Base-by-base conservation (phyloP, 2,797 vertebrate species). In the Coregonus ussuriensis region DNA sequence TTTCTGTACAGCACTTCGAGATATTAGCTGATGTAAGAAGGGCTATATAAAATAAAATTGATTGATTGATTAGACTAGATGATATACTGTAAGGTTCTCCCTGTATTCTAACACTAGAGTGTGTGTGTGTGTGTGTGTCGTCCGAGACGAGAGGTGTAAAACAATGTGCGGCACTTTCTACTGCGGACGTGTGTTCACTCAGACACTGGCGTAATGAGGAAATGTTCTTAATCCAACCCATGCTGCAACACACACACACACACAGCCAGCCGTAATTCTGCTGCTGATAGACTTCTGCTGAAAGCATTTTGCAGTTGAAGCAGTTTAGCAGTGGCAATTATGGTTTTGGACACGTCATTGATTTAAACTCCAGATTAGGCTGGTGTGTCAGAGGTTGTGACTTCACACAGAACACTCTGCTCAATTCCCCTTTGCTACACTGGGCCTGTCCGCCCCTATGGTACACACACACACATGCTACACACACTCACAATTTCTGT, bases 321-420 rank as follows among this genome's bases (percentile, higher is more conserved):
- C 93, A 94, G 91, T 94, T 94, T 93, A 92, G 90, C 85, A 89
- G 89, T 89, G 86, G 92, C 93, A 94, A 93, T 94, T 94, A 94
- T 94, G 92, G 93, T 94, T 94, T 93, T 93, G 91, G 93, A 93
- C 93, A 94, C 91, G 88, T 94, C 93, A 94, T 94, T 94, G 94
- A 95, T 95, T 94, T 94, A 93, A 89, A 92, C 90, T 94, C 56
- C 93, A 93, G 93, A 94, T 94, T 94, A 94, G 93, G 87, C 90
- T 47, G 9, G 41, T 47, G 69, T 85, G 86, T 89, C 84, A 85
- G 80, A 79, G 85, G 86, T 79, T 80, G 79, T 81, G 76, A 81
- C 79, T 83, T 54, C 41, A 21, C 41, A 47, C 74, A 83, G 71
- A 83, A 65, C 85, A 62, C 69, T 74, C 21, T 77, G 41, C 41